Percentiles rank a stretch among this genome's conserved stretches.
These are phyloP conservation scores for Hylaea fasciaria DNA, from an alignment of 2,888 invertebrate species.

Conservation along the genomic window DNA sequence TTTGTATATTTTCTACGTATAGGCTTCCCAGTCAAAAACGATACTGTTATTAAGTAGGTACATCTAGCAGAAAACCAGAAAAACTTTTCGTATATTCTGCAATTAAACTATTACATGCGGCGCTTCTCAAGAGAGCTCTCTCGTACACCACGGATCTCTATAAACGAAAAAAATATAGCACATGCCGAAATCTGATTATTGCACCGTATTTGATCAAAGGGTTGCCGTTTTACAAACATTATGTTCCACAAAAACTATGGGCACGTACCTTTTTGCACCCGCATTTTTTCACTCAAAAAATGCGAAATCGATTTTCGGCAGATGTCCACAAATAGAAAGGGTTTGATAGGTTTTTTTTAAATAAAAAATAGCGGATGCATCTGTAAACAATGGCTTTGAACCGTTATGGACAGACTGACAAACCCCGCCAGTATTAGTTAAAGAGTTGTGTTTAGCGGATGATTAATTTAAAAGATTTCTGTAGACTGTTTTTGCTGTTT, in stretches of 20 bases:
- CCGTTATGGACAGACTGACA: conserved; percentile 77
- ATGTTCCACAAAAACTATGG: conserved; percentile 68
- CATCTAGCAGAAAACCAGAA: too few species aligned
- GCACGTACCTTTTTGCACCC: conserved; percentile 73
- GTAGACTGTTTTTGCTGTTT: conserved; percentile 24
- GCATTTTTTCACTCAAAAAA: conserved; percentile 75
- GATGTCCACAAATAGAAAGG: conserved; percentile 82
- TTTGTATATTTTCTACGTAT: too few species aligned
- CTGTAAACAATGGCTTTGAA: conserved; percentile 73
- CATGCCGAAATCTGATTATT: conserved; percentile 84
- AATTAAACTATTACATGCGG: too few species aligned
- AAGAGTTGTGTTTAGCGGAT: conserved; percentile 55
- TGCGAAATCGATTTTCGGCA: conserved; percentile 83
- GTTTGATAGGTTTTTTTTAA: conserved; percentile 71
- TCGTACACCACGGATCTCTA: conserved; percentile 17
- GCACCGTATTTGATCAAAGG: conserved; percentile 78
- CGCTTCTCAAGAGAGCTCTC: not conserved
- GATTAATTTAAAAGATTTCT: conserved; percentile 28
- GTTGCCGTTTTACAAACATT: conserved; percentile 76
- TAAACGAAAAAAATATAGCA: conserved; percentile 70
- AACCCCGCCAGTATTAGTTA: conserved; percentile 71
- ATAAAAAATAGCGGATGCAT: conserved; percentile 72
- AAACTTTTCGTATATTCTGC: too few species aligned
- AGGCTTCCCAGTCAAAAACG: too few species aligned
- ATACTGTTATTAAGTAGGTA: too few species aligned